These are phyloP conservation scores for Chorisops tibialis DNA, from an alignment of 2,888 invertebrate genomes.

Conservation along the genomic window DNA sequence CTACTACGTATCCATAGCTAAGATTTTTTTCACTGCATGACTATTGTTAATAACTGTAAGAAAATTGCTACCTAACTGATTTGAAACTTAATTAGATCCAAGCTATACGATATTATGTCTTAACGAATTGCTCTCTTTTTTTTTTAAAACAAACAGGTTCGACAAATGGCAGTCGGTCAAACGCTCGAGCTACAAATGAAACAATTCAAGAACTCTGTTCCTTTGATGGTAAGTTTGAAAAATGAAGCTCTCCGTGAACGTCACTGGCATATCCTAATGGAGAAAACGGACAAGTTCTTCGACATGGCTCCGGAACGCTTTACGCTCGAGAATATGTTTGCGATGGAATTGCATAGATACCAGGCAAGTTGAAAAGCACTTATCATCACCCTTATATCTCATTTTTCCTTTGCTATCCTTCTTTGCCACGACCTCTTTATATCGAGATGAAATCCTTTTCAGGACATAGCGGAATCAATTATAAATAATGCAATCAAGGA, in stretches of 20 bases:
- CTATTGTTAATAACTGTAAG: too few species aligned
- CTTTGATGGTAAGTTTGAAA: constrained; percentile 86
- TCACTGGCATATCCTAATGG: constrained; percentile 88
- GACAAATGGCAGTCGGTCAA: constrained; percentile 58
- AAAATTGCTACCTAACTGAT: too few species aligned
- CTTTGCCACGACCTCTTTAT: background rate
- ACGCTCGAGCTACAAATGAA: constrained; percentile 80
- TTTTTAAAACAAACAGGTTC: constrained; percentile 18
- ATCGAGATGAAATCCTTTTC: background rate
- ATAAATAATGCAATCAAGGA: constrained; percentile 88
- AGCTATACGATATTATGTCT: too few species aligned
- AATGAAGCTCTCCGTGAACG: constrained; percentile 85
- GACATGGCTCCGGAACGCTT: constrained; percentile 88
- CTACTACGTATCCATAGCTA: too few species aligned
- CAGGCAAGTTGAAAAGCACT: constrained; percentile 54
- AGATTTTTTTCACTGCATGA: too few species aligned
- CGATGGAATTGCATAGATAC: constrained; percentile 85
- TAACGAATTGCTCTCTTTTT: too few species aligned
- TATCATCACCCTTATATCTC: background rate
- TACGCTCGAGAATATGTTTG: constrained; percentile 87
- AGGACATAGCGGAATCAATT: constrained; percentile 76
- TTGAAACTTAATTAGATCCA: too few species aligned
- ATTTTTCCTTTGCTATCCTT: background rate
- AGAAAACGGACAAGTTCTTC: constrained; percentile 74
- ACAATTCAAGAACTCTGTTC: constrained; percentile 81